Conservation (phyloP, 1,140 invertebrate genomes). For the Saccostrea glomerata region DNA sequence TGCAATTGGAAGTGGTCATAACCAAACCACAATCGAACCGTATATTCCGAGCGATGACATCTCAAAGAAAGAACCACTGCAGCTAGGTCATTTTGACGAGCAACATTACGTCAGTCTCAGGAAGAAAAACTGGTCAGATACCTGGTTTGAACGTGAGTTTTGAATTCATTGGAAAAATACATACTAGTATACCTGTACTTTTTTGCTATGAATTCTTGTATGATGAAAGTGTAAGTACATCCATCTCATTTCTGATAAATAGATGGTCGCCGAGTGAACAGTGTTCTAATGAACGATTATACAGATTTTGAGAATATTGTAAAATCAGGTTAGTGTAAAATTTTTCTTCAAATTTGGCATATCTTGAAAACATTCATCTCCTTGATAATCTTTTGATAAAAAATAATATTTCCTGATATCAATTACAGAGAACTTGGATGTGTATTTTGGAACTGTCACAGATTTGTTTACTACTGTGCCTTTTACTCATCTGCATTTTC, state of each 20-base stretch:
- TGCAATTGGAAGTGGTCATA: slow-evolving; percentile 20
- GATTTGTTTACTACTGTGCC: neutral
- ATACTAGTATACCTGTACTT: too few relatives aligned
- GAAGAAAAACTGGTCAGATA: slow-evolving; percentile 38
- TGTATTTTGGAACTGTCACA: neutral
- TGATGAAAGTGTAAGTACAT: too few relatives aligned
- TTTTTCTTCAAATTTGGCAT: too few relatives aligned
- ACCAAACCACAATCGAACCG: slow-evolving; percentile 18
- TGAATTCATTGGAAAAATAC: too few relatives aligned
- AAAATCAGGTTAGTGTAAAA: too few relatives aligned
- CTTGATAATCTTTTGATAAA: too few relatives aligned
- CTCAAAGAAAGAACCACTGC: neutral
- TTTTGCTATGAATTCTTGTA: too few relatives aligned
- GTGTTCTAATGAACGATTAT: neutral
- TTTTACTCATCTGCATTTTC: neutral
- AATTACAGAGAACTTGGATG: neutral
- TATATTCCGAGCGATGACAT: neutral
- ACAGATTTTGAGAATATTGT: too few relatives aligned
- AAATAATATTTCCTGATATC: too few relatives aligned
- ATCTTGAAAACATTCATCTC: too few relatives aligned
- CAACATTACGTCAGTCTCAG: slow-evolving; percentile 47
- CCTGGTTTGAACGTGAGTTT: slow-evolving; percentile 47
- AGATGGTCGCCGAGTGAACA: neutral
- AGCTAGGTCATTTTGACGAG: slow-evolving; percentile 42
- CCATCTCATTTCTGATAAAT: neutral